These are phyloP conservation scores for Balaenoptera acutorostrata DNA, from an alignment of 2,113 vertebrate genomes.

Conservation along the genomic window DNA sequence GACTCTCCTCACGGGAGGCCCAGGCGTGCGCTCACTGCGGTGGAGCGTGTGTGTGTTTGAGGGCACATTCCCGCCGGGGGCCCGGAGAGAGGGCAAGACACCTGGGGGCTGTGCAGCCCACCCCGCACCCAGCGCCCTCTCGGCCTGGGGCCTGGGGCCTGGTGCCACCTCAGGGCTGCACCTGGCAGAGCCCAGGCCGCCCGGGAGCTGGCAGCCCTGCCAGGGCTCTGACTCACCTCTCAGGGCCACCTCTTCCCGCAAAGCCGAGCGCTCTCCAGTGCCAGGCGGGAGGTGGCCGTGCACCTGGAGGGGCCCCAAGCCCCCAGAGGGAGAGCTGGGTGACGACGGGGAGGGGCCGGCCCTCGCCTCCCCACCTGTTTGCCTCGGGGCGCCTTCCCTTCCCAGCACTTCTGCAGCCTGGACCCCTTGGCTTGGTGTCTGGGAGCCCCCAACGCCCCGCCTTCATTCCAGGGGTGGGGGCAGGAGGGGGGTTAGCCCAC, in stretches of 20 bases:
- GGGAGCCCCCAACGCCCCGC: not conserved
- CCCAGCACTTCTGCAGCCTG: accelerated
- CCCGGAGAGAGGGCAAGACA: not conserved
- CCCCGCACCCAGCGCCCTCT: accelerated
- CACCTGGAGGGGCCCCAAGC: not conserved
- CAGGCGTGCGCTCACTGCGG: not conserved
- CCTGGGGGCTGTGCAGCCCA: not conserved
- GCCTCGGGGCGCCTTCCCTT: not conserved
- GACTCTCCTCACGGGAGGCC: not conserved
- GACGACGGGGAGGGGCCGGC: accelerated
- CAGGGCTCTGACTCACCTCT: not conserved
- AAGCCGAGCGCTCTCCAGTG: not conserved
- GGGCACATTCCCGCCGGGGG: not conserved
- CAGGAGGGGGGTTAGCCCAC: not conserved
- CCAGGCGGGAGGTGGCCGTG: not conserved
- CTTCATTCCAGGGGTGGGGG: not conserved
- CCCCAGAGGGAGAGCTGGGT: not conserved
- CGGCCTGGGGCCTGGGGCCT: not conserved
- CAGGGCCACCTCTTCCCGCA: not conserved
- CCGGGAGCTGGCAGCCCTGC: not conserved
- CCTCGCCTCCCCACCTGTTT: not conserved
- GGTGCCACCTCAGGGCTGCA: not conserved
- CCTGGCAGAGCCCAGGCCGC: not conserved
- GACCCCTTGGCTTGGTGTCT: not conserved
- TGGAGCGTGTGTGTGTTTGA: not conserved